Conservation (phyloP, 1,140 invertebrate species). For the Macrobrachium nipponense region DNA sequence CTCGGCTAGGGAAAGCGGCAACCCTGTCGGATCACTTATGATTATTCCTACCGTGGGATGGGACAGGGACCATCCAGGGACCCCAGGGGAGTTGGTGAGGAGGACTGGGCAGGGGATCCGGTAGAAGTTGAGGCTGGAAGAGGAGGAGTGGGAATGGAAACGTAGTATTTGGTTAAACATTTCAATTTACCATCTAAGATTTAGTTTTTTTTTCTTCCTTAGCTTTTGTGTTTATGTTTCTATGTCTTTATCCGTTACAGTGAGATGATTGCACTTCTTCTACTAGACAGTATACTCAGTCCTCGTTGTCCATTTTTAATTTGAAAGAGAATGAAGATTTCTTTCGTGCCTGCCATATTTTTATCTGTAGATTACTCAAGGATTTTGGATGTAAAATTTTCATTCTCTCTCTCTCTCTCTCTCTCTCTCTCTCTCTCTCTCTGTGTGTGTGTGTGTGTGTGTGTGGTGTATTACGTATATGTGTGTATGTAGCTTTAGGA, state of each 20-base stretch:
- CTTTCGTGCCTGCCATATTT: background rate
- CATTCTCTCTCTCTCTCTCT: conserved; percentile 2
- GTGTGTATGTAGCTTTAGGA: background rate
- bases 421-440: conserved; percentile 24
- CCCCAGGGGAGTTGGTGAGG: background rate
- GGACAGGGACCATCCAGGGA: background rate
- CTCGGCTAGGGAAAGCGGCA: conserved; percentile 11
- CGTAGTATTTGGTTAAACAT: conserved; percentile 54
- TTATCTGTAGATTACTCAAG: background rate
- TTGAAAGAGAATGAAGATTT: background rate
- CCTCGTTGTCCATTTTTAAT: no score
- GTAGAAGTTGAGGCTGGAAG: no score
- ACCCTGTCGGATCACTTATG: conserved; percentile 54
- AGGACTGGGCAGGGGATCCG: background rate
- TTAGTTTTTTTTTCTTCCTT: conserved; percentile 14
- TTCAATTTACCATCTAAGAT: conserved; percentile 58
- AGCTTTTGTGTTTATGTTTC: conserved; percentile 9
- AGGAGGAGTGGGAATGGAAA: background rate
- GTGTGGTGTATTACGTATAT: background rate
- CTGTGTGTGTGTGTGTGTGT: background rate
- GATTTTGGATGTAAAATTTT: background rate
- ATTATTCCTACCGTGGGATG: conserved; percentile 33
- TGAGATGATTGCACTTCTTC: no score
- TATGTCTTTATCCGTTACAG: background rate
- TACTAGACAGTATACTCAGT: no score